Evolutionary conservation across 2,797 vertebrate species (phyloP).

Genomic region (Semotilus atromaculatus): DNA sequence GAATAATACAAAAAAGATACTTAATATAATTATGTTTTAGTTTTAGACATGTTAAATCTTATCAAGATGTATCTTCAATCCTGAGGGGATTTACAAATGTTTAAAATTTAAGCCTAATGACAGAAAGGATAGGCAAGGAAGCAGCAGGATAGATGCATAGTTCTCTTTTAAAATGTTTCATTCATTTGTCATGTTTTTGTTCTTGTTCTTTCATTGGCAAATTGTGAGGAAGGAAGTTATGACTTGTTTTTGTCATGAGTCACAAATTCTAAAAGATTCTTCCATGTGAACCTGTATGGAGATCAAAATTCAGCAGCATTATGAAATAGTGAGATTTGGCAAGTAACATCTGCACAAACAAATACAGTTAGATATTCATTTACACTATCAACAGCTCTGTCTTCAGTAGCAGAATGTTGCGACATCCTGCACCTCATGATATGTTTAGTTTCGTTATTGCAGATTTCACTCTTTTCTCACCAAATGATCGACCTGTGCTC

Average conservation of each 20-base stretch:
- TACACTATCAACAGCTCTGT: background rate
- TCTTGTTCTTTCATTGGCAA: background rate
- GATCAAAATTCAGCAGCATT: background rate
- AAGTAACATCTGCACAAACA: background rate
- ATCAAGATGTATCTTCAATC: background rate
- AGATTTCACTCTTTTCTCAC: constrained; percentile 47
- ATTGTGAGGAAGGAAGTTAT: constrained; percentile 6
- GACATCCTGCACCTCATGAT: constrained; percentile 31
- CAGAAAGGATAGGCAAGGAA: background rate
- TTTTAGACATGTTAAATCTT: background rate
- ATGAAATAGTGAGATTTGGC: background rate
- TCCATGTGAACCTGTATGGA: background rate
- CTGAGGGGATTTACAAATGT: background rate
- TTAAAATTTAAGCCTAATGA: background rate
- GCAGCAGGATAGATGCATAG: background rate
- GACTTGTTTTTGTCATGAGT: constrained; percentile 36
- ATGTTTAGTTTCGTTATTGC: constrained; percentile 68
- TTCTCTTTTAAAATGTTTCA: background rate
- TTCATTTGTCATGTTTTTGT: background rate
- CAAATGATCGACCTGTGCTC: constrained; percentile 31
- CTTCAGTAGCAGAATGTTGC: constrained; percentile 15
- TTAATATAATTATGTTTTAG: background rate
- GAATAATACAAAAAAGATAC: background rate
- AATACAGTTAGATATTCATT: background rate
- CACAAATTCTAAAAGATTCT: constrained; percentile 2